Percentiles rank a stretch among this genome's conserved stretches.
Evolutionary conservation across 2,888 invertebrate species (phyloP).

Genomic region (Eupithecia inturbata): DNA sequence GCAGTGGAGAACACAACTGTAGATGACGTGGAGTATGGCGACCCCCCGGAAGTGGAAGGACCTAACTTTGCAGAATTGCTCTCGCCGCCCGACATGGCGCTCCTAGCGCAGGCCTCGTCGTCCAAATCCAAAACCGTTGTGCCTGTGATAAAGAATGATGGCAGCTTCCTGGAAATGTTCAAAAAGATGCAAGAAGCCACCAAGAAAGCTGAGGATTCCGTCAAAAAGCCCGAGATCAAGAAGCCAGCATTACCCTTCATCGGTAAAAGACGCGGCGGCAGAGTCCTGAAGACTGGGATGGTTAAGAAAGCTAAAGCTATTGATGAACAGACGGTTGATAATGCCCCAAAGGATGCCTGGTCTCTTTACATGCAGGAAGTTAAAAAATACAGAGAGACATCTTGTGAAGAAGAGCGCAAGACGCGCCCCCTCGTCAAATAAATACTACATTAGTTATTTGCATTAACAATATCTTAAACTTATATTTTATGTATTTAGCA

Average conservation of each 20-base stretch:
- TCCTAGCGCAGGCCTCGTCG: conserved; percentile 50
- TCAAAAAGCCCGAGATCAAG: conserved; percentile 71
- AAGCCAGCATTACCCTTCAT: conserved; percentile 82
- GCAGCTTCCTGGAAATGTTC: conserved; percentile 95
- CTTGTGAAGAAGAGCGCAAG: conserved; percentile 95
- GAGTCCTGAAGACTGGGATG: conserved; percentile 94
- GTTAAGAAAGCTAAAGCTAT: conserved; percentile 92
- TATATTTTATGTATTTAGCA: conserved; percentile 42
- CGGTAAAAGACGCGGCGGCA: conserved; percentile 93
- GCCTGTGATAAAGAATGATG: conserved; percentile 92
- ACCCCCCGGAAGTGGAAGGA: conserved; percentile 77
- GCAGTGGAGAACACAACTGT: conserved; percentile 66
- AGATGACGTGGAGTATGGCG: conserved; percentile 75
- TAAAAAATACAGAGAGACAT: conserved; percentile 95
- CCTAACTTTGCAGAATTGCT: conserved; percentile 72
- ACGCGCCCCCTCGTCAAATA: conserved; percentile 96
- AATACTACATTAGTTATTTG: conserved; percentile 48
- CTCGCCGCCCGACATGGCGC: conserved; percentile 37
- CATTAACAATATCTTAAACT: neutral
- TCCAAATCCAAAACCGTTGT: conserved; percentile 83
- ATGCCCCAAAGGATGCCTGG: conserved; percentile 94
- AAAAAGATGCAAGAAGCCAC: conserved; percentile 92
- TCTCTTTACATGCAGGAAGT: conserved; percentile 97
- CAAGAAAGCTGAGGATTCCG: conserved; percentile 74
- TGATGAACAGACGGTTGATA: conserved; percentile 85